Evolutionary conservation across 2,888 invertebrate species (phyloP).

Genomic region (Mythimna loreyi): DNA sequence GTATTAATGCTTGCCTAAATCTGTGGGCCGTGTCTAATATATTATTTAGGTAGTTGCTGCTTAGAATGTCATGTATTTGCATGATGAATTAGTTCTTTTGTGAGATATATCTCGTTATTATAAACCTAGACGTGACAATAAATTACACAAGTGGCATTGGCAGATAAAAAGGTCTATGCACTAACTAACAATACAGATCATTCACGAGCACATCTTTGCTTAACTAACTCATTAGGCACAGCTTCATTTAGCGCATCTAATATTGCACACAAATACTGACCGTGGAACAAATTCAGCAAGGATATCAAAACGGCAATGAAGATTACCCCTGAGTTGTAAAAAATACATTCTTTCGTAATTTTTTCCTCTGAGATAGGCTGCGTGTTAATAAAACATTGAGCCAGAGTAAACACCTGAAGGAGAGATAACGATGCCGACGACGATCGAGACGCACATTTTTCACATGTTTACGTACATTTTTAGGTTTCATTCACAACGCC

Average conservation of each 20-base stretch:
- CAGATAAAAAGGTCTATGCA: constrained; percentile 70
- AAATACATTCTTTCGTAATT: constrained; percentile 74
- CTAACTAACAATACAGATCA: constrained; percentile 61
- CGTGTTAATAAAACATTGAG: constrained; percentile 78
- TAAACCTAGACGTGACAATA: constrained; percentile 47
- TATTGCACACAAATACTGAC: constrained; percentile 35
- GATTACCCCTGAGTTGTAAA: constrained; percentile 70
- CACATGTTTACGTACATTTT: constrained; percentile 45
- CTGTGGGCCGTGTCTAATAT: constrained; percentile 16
- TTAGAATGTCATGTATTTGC: constrained; percentile 3
- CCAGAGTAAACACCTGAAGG: constrained; percentile 77
- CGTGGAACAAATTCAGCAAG: constrained; percentile 51
- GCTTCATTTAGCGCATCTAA: constrained; percentile 25
- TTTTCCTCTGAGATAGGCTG: constrained; percentile 69
- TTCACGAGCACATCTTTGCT: constrained; percentile 49
- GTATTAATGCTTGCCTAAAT: constrained; percentile 41
- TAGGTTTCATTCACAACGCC: constrained; percentile 48
- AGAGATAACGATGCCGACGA: constrained; percentile 74
- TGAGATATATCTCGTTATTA: constrained; percentile 17
- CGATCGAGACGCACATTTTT: constrained; percentile 52
- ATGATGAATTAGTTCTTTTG: constrained; percentile 10
- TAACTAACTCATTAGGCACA: constrained; percentile 43
- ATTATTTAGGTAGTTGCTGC: neutral
- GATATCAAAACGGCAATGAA: constrained; percentile 65
- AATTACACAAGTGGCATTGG: constrained; percentile 66